Conservation (phyloP, 2,797 vertebrate species). For the Sebastes hubbsi region DNA sequence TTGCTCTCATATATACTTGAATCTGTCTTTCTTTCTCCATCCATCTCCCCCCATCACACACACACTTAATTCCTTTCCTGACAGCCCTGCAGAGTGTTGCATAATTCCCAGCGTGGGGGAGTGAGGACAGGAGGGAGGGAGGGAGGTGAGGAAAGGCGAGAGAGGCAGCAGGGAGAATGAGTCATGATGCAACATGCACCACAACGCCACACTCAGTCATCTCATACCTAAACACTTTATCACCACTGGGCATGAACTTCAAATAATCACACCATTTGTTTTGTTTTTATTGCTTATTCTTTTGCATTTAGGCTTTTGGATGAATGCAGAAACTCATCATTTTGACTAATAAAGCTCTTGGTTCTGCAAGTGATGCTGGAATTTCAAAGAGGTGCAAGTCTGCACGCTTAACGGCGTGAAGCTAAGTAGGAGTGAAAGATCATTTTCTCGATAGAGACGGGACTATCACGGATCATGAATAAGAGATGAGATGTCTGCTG, state of each 20-base stretch:
- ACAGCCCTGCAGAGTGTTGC: slow-evolving; percentile 55
- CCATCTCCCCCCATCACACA: neutral
- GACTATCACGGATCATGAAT: neutral
- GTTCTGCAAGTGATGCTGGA: neutral
- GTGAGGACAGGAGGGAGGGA: slow-evolving; percentile 24
- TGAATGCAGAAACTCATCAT: neutral
- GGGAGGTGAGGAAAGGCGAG: slow-evolving; percentile 22
- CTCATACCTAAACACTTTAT: neutral
- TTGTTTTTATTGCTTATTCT: neutral
- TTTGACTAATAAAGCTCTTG: neutral
- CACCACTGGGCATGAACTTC: neutral
- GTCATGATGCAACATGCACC: slow-evolving; percentile 51
- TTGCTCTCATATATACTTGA: neutral
- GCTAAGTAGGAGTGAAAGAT: neutral
- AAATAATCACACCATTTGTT: neutral
- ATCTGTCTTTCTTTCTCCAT: slow-evolving; percentile 13
- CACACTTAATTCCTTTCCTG: slow-evolving; percentile 2
- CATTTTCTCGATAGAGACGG: neutral
- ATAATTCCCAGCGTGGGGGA: slow-evolving; percentile 53
- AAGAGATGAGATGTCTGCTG: neutral
- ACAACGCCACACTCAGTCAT: neutral
- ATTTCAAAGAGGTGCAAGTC: neutral
- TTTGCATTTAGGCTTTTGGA: neutral
- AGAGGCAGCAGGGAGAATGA: slow-evolving; percentile 38
- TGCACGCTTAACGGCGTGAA: neutral